phyloP scores from a whole-genome alignment of 2,113 vertebrate genomes.

The Trichomycterus rosablanca region DNA sequence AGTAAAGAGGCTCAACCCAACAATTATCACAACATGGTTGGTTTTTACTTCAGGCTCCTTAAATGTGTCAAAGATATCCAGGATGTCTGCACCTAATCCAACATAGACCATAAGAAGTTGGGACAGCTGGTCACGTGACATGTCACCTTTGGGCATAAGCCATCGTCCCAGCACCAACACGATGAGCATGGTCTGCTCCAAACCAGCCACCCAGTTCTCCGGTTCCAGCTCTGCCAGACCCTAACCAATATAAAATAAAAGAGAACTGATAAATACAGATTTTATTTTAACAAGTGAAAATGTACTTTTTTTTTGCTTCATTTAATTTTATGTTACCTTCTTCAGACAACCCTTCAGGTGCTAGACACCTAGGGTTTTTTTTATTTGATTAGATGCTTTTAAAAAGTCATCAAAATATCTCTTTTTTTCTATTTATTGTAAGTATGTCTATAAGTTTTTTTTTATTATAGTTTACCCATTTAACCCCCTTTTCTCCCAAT shows the following conservation, averaged over 20 bases:
- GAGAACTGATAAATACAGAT: neutral
- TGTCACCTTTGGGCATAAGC: slow-evolving; percentile 72
- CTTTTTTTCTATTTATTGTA: too few species aligned
- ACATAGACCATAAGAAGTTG: slow-evolving; percentile 71
- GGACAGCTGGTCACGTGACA: slow-evolving; percentile 70
- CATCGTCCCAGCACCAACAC: slow-evolving; percentile 69
- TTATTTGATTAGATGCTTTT: too few species aligned
- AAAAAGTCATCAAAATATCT: too few species aligned
- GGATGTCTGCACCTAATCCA: slow-evolving; percentile 68
- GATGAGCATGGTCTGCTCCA: slow-evolving; percentile 74
- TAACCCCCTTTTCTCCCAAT: too few species aligned
- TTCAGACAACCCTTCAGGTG: too few species aligned
- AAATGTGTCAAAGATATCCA: slow-evolving; percentile 73
- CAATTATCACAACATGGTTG: slow-evolving; percentile 54
- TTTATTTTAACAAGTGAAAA: too few species aligned
- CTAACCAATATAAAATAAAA: slow-evolving; percentile 45
- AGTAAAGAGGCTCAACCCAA: slow-evolving; percentile 64
- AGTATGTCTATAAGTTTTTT: too few species aligned
- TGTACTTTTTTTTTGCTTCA: too few species aligned
- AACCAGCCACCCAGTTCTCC: slow-evolving; percentile 63
- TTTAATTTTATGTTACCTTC: too few species aligned
- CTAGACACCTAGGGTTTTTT: too few species aligned
- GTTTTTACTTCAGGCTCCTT: slow-evolving; percentile 62
- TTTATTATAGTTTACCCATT: too few species aligned
- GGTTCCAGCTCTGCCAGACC: slow-evolving; percentile 57